Percentiles rank a stretch among this genome's conserved stretches.
Evolutionary conservation across 2,797 vertebrate species (phyloP).

Genomic region (Coccyzus lansbergi): DNA sequence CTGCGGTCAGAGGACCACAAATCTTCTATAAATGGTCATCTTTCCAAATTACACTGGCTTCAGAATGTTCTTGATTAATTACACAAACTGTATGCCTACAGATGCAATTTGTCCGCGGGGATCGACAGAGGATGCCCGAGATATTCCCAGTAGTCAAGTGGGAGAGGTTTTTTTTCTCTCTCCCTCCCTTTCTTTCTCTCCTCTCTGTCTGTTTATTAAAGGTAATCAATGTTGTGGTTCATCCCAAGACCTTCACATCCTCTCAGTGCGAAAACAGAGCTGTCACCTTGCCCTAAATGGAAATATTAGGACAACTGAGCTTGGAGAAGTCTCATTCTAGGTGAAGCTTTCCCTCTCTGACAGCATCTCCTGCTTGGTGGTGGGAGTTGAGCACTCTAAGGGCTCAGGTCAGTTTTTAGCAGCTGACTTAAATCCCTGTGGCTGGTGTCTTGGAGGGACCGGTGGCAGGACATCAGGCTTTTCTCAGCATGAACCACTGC

Average conservation of each 20-base stretch:
- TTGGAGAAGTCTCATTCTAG: neutral
- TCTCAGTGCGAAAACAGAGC: neutral
- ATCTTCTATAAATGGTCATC: constrained; percentile 62
- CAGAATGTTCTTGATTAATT: constrained; percentile 13
- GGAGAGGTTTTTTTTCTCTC: neutral
- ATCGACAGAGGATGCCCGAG: neutral
- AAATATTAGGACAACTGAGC: neutral
- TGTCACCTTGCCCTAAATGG: neutral
- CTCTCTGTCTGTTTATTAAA: constrained; percentile 12
- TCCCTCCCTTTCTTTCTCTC: neutral
- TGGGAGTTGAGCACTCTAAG: neutral
- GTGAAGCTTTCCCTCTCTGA: neutral
- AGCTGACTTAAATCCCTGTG: neutral
- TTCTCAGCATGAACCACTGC: neutral
- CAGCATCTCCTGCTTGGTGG: neutral
- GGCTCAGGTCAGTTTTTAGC: neutral
- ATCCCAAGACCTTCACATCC: neutral
- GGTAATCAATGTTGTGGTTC: neutral
- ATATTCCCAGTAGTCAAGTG: neutral
- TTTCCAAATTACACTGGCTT: constrained; percentile 41
- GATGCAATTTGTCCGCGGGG: neutral
- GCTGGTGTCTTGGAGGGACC: neutral
- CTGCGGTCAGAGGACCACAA: constrained; percentile 32
- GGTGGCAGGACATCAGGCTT: neutral
- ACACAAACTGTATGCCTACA: constrained; percentile 7